Conservation (phyloP, 2,113 vertebrate genomes). For the Daphoenositta chrysoptera region DNA sequence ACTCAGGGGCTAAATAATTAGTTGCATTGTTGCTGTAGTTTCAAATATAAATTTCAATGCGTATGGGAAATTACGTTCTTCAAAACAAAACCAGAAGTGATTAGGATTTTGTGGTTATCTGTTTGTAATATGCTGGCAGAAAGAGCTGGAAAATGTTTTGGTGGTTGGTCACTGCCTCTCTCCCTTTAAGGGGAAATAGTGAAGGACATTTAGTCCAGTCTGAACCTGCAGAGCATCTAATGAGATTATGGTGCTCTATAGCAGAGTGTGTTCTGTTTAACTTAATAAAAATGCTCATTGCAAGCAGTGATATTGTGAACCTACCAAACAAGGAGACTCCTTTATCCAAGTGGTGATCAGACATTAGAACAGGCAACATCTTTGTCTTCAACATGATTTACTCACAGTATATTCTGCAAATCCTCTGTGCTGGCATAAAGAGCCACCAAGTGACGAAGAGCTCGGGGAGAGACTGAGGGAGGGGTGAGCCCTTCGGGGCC, state of each 20-base stretch:
- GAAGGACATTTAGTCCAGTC: not conserved
- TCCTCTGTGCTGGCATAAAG: not conserved
- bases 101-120: not conserved
- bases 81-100: not conserved
- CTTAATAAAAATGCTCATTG: not conserved
- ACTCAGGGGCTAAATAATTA: not conserved
- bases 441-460: not conserved
- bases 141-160: not conserved
- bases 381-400: accelerated
- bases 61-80: not conserved
- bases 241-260: not conserved
- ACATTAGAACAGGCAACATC: not conserved
- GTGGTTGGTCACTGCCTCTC: not conserved
- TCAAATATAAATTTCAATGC: not conserved
- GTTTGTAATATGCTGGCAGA: not conserved
- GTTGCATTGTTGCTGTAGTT: not conserved
- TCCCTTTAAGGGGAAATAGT: not conserved
- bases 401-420: not conserved
- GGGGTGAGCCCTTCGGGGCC: accelerated
- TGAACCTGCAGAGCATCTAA: not conserved
- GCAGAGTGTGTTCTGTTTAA: not conserved
- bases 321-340: not conserved
- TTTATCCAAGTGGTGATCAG: not conserved
- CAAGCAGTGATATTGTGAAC: not conserved
- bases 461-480: not conserved